Evolutionary conservation across 2,888 invertebrate species (phyloP).

Genomic region (Halictus ligatus): DNA sequence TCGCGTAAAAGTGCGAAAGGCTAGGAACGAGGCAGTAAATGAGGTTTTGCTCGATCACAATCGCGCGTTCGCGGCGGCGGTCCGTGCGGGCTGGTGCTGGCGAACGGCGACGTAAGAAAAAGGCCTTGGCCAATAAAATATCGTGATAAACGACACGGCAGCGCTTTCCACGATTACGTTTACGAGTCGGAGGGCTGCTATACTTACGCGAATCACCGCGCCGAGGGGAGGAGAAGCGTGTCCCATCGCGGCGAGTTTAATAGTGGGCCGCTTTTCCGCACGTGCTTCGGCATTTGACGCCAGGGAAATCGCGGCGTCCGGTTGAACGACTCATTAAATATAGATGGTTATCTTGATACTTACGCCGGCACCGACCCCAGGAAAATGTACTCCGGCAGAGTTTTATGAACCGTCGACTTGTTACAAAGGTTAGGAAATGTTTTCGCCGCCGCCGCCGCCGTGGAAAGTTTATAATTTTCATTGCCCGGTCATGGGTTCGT

Average conservation of each 20-base stretch:
- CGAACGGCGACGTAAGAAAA: slow-evolving; percentile 23
- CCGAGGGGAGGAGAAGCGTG: slow-evolving; percentile 14
- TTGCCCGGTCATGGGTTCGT: slow-evolving; percentile 12
- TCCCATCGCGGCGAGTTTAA: slow-evolving; percentile 39
- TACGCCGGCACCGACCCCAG: slow-evolving; percentile 1
- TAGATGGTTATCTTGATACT: slow-evolving; percentile 50
- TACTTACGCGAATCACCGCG: slow-evolving; percentile 42
- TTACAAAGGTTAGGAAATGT: slow-evolving; percentile 39
- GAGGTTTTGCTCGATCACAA: slow-evolving; percentile 28
- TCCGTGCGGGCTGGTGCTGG: neutral
- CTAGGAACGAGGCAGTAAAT: slow-evolving; percentile 10
- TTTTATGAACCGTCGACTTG: slow-evolving; percentile 45
- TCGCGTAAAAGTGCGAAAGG: slow-evolving; percentile 3
- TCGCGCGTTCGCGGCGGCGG: slow-evolving; percentile 9
- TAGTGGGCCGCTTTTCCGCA: slow-evolving; percentile 47
- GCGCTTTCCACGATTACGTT: slow-evolving; percentile 51
- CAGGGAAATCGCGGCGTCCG: slow-evolving; percentile 45
- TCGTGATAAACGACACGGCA: slow-evolving; percentile 26
- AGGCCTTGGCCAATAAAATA: slow-evolving; percentile 37
- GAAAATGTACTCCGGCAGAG: slow-evolving; percentile 36
- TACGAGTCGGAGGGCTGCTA: slow-evolving; percentile 46
- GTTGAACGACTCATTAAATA: slow-evolving; percentile 48
- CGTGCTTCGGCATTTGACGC: slow-evolving; percentile 12
- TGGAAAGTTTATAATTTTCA: slow-evolving; percentile 43
- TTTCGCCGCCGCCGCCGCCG: neutral